Conservation (phyloP, 2,113 vertebrate species). For the Dipodomys spectabilis region DNA sequence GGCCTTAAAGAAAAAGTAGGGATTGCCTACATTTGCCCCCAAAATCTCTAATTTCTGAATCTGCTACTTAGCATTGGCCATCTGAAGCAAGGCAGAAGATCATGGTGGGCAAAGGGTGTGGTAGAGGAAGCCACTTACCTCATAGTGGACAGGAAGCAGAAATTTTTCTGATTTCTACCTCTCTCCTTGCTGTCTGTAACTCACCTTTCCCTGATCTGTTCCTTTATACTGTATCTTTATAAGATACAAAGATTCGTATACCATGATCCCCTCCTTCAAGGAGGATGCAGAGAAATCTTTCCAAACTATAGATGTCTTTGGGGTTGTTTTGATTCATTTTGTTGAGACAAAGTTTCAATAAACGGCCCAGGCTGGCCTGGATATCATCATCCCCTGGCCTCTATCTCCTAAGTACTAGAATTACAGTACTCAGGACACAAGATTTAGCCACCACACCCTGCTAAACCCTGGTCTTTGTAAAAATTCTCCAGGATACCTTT, state of each 20-base stretch:
- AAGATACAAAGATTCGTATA: too few relatives aligned
- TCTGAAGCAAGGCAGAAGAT: neutral
- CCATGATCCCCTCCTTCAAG: too few relatives aligned
- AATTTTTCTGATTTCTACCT: conserved; percentile 29
- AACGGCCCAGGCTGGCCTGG: neutral
- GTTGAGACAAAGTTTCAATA: neutral
- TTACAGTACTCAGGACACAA: neutral
- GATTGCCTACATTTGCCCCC: neutral
- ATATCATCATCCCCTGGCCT: neutral
- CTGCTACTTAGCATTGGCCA: neutral
- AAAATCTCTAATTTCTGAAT: conserved; percentile 35
- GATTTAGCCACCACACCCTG: neutral
- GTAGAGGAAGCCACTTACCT: too few relatives aligned
- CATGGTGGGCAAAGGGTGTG: too few relatives aligned
- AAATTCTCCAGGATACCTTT: conserved; percentile 10
- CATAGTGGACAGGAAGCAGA: too few relatives aligned
- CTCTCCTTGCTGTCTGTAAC: conserved; percentile 12
- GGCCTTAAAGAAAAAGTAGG: neutral
- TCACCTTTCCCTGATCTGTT: neutral
- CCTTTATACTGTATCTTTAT: too few relatives aligned
- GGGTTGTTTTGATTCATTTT: neutral
- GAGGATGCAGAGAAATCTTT: neutral
- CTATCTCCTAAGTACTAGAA: neutral
- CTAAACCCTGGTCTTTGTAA: neutral
- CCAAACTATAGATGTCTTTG: neutral